phyloP scores from a whole-genome alignment of 1,140 invertebrate species.

The Calycopis cecrops region DNA sequence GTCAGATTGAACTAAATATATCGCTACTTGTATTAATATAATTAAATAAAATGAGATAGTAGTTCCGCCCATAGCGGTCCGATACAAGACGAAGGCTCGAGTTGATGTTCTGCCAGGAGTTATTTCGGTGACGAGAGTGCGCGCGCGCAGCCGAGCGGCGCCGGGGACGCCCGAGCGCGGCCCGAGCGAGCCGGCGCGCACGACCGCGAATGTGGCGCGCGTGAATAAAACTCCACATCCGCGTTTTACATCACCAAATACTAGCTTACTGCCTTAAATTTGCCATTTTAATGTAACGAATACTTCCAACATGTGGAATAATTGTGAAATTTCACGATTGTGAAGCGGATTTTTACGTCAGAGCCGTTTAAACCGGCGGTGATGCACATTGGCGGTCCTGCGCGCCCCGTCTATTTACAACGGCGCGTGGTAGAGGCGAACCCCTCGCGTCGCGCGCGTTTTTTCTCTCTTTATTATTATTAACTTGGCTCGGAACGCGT shows the following conservation, averaged over 20 bases:
- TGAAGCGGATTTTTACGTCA: neutral
- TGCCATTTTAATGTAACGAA: neutral
- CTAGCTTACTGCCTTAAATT: neutral
- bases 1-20: too few relatives aligned
- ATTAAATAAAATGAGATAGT: slow-evolving; percentile 42
- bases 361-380: neutral
- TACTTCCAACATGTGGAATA: neutral
- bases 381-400: neutral
- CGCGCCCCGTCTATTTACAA: slow-evolving; percentile 47
- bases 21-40: slow-evolving; percentile 27
- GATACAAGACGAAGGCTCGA: slow-evolving; percentile 45
- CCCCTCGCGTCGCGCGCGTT: slow-evolving; percentile 51
- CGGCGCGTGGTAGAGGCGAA: slow-evolving; percentile 39
- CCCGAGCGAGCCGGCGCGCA: slow-evolving; percentile 32
- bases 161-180: slow-evolving; percentile 46
- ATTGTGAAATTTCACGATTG: neutral
- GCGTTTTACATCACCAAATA: neutral
- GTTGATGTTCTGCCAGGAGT: slow-evolving; percentile 66
- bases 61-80: slow-evolving; percentile 1
- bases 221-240: neutral
- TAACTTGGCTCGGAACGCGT: slow-evolving; percentile 35
- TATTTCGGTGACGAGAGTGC: slow-evolving; percentile 67
- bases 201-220: slow-evolving; percentile 25
- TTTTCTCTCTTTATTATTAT: slow-evolving; percentile 67
- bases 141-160: slow-evolving; percentile 47